Base-by-base conservation (phyloP, 2,797 vertebrate species). In the Parauchenoglanis ngamensis region DNA sequence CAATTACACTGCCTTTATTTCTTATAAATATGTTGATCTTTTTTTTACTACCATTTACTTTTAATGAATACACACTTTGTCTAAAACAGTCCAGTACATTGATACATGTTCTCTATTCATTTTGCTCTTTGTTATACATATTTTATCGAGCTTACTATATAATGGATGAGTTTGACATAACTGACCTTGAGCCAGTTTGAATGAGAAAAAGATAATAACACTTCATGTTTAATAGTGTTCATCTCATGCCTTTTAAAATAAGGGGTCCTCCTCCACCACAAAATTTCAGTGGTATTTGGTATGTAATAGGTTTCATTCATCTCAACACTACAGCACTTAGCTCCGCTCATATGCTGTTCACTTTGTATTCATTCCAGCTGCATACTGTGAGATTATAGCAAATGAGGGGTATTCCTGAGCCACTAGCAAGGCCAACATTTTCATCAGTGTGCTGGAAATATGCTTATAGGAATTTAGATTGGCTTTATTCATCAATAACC, bases 271-370 rank as follows among this genome's bases (percentile, higher is more conserved):
- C 87, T 78, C 78, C 86, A 67, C 65, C 82, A 89, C 80, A 59
- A 87, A 78, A 86, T 86, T 80, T 82, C 68, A 88, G 82, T 89
- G 84, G 78, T 65, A 83, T 89, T 91, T 88, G 87, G 89, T 86
- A 80, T 86, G 85, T 83, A 91, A 88, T 90, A 89, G 86, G 85
- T 88, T 90, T 89, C 78, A 90, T 91, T 90, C 65, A 90, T 89
- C 83, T 88, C 86, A 87, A 76, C 90, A 89, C 82, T 83, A 88
- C 68, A 75, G 90, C 90, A 88, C 84, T 87, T 85, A 88, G 79
- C 83, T 72, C 61, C 77, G 82, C 79, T 85, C 59, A 83, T 88
- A 72, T 85, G 63, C 87, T 82, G 40, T 91, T 86, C 89, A 85
- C 86, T 89, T 86, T 91, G 85, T 89, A 88, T 90, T 91, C 89